Base-by-base conservation (phyloP, 2,888 invertebrate species). In the Pardosa pseudoannulata region DNA sequence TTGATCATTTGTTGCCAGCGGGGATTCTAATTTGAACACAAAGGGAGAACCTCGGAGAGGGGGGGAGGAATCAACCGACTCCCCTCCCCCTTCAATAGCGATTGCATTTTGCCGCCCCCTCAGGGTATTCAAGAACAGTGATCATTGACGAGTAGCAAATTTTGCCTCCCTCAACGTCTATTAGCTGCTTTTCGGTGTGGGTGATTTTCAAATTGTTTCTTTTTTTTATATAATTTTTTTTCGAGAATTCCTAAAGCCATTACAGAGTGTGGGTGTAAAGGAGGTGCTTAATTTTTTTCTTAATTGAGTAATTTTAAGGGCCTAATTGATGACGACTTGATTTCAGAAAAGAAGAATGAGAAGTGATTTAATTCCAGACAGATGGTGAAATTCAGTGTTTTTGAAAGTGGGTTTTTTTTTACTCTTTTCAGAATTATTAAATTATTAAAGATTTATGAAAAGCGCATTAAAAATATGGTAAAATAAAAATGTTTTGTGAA, bases 21-120 rank as follows among this genome's bases (percentile, higher is more conserved):
- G 56, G 56, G 16, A 56, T 56, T 56, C 56, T 56, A 56, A 56
- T 56, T 56, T 56, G 23, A 56, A 56, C 56, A 56, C 56, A 56
- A 56, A 56, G 56, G 56, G 56, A 56, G 56, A 16, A 16, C 16
- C 6, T 7, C 36, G 5, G 36, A 9, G 16, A 5, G 56, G 5
- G 56, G 56, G 23, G 56, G 23, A 56, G 23, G n/a, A 56, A 56
- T 56, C 56, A 23, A 23, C 23, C 23, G 23, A 56, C 56, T 56
- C n/a, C 56, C 19, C 16, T 23, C 46, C 13, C 16, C 46, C 46
- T 16, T 16, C 46, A n/a, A n/a, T n/a, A n/a, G n/a, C n/a, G 9
- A 46, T 16, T 46, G 56, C 3, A 56, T 23, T 56, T 56, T 23
- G 11, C 56, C 23, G 56, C 19, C 56, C 56, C 56, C 56, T 19